phyloP scores from a whole-genome alignment of 2,888 invertebrate genomes.

The Pammene aurita region DNA sequence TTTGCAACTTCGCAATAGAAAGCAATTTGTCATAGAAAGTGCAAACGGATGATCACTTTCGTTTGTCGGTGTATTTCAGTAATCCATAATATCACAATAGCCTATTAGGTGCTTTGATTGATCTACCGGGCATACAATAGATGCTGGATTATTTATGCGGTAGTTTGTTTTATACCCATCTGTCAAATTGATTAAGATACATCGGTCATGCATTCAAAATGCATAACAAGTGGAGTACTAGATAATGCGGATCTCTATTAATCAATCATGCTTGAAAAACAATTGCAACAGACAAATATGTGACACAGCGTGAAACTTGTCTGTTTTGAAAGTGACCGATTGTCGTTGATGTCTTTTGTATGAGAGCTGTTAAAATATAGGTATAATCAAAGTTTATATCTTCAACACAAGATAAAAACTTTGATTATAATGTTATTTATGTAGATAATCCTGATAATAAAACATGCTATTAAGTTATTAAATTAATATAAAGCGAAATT shows the following conservation, averaged over 20 bases:
- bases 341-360: slow-evolving; percentile 15
- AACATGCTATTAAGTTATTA: too few species aligned
- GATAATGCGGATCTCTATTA: slow-evolving; percentile 16
- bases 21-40: slow-evolving; percentile 73
- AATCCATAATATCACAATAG: slow-evolving; percentile 48
- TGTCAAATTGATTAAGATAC: slow-evolving; percentile 41
- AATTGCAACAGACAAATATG: slow-evolving; percentile 15
- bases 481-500: too few species aligned
- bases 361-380: background rate
- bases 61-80: slow-evolving; percentile 54
- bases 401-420: background rate
- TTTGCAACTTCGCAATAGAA: slow-evolving; percentile 66
- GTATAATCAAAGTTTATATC: background rate
- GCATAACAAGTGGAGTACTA: slow-evolving; percentile 16
- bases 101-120: slow-evolving; percentile 50
- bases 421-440: background rate
- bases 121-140: slow-evolving; percentile 49
- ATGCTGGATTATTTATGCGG: slow-evolving; percentile 41
- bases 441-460: too few species aligned
- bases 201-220: slow-evolving; percentile 19
- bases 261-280: slow-evolving; percentile 22
- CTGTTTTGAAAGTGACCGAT: slow-evolving; percentile 1
- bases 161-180: slow-evolving; percentile 33
- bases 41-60: slow-evolving; percentile 66
- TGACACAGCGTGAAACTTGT: background rate